Base-by-base conservation (phyloP, 2,888 invertebrate genomes). In the Urechis unicinctus region DNA sequence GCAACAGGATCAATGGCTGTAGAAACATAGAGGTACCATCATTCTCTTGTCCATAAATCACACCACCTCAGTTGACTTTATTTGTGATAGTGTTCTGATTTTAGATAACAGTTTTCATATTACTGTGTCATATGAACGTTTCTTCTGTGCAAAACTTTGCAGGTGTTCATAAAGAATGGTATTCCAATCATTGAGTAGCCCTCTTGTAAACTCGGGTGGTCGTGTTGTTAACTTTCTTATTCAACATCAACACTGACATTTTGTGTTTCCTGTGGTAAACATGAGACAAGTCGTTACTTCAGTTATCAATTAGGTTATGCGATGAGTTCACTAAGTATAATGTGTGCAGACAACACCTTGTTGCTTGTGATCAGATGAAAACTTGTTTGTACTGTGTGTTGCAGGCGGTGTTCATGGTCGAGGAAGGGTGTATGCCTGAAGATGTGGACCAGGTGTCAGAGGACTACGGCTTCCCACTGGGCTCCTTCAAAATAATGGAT, bases 401-500 rank as follows among this genome's bases (percentile, higher is more conserved):
- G n/a, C 59, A 73, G 72, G 66, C 67, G 6, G 4, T 13, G n/a
- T 69, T 67, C 50, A 29, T 72, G 52, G 53, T 74, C 9, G 73
- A 74, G 57, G 74, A 74, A 57, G 74, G 74, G 3, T 62, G 65
- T 26, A 36, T 59, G 13, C 70, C 71, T 0, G 55, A 63, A 6
- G 58, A 68, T 28, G 60, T 72, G 2, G 74, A 74, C 49, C 55
- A 58, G 31, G 63, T 66, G 2, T 28, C 69, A 26, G 70, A 68
- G 51, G 67, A 71, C 50, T 70, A 71, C 64, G 74, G 74, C 13
- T 68, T 73, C 61, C 60, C 70, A 1, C 66, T 73, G 60, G 74
- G 74, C 3, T 58, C 59, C 9, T 65, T 72, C 50, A 66, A 69
- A 61, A 66, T 67, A 1, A 22, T 48, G 17, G 73, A 74, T 55